Percentiles rank a stretch among this genome's conserved stretches.
Conservation (phyloP, 2,888 invertebrate genomes). For the Sinotaia quadrata region DNA sequence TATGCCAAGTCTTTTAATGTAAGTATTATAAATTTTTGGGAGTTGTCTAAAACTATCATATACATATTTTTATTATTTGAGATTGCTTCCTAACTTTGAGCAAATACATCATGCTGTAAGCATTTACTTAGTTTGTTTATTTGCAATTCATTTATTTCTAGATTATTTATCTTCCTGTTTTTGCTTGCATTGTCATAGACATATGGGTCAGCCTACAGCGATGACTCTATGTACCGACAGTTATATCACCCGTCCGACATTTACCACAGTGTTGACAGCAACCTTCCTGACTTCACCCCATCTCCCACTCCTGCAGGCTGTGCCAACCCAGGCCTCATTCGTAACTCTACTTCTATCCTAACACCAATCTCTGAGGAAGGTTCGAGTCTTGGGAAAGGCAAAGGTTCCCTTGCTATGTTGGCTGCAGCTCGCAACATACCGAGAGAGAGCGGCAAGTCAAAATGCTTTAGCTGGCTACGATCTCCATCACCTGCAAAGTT, state of each 20-base stretch:
- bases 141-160: not conserved
- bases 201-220: conserved; percentile 63
- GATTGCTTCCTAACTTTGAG: too few relatives aligned
- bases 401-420: conserved; percentile 15
- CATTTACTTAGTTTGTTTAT: too few relatives aligned
- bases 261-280: conserved; percentile 46
- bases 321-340: conserved; percentile 33
- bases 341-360: conserved; percentile 41
- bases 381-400: not conserved
- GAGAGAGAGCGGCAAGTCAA: conserved; percentile 4
- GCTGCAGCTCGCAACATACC: conserved; percentile 23
- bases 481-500: conserved; percentile 22
- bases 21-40: too few relatives aligned
- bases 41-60: too few relatives aligned
- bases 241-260: conserved; percentile 60
- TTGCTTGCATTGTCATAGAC: conserved; percentile 53
- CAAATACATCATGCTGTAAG: too few relatives aligned
- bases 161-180: not conserved
- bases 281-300: conserved; percentile 38
- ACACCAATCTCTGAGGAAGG: conserved; percentile 50
- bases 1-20: too few relatives aligned
- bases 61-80: too few relatives aligned
- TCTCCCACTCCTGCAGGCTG: conserved; percentile 33
- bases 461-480: conserved; percentile 28
- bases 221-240: conserved; percentile 62